phyloP scores from a whole-genome alignment of 2,113 vertebrate species.

The Caranx ignobilis region DNA sequence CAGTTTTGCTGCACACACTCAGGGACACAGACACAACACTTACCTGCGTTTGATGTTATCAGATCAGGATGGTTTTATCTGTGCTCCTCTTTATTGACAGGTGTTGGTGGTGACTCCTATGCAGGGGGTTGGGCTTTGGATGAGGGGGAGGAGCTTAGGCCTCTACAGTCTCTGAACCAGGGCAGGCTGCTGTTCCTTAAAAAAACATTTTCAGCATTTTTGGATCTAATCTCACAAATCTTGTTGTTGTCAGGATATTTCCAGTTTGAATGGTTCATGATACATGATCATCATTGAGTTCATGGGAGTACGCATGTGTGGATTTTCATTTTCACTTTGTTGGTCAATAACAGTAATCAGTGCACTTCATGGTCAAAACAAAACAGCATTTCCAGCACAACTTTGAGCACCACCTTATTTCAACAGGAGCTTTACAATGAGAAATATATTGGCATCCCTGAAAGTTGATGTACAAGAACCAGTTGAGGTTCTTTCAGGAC shows the following conservation, averaged over 20 bases:
- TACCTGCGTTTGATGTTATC: conserved; percentile 59
- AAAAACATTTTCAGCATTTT: neutral
- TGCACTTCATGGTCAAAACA: neutral
- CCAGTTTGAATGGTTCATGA: neutral
- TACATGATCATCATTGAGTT: neutral
- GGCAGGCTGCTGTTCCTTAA: neutral
- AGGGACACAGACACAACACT: conserved; percentile 29
- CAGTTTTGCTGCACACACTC: conserved; percentile 34
- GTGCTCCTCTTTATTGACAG: conserved; percentile 51
- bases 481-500: neutral
- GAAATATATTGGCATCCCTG: conserved; percentile 7
- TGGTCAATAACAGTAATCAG: neutral
- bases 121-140: conserved; percentile 59
- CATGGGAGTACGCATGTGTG: neutral
- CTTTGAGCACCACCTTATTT: conserved; percentile 5
- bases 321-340: neutral
- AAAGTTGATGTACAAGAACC: neutral
- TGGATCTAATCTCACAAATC: neutral
- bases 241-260: conserved; percentile 27
- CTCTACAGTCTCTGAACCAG: conserved; percentile 6
- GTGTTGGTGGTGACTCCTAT: conserved; percentile 63
- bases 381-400: neutral
- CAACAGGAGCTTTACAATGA: neutral
- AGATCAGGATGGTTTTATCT: conserved; percentile 62
- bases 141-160: conserved; percentile 58